phyloP scores from a whole-genome alignment of 1,140 invertebrate species.

The Gonatopus flavifemur region DNA sequence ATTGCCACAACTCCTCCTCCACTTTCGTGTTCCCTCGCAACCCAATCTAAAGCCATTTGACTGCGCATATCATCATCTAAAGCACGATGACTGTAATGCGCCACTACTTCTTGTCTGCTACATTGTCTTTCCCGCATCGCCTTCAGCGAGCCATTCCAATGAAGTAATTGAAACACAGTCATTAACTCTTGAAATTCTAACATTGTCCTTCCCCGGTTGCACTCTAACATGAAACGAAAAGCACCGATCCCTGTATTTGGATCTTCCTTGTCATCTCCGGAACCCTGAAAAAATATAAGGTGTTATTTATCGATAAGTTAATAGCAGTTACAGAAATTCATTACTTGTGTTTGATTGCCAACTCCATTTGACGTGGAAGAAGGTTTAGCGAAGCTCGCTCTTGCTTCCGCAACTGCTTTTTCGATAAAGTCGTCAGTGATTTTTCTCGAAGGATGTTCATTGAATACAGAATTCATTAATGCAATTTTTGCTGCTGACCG shows the following conservation, averaged over 20 bases:
- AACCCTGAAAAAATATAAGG: slow-evolving; percentile 30
- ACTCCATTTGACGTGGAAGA: slow-evolving; percentile 51
- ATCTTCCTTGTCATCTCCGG: slow-evolving; percentile 71
- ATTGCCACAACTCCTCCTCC: slow-evolving; percentile 74
- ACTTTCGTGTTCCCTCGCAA: slow-evolving; percentile 83
- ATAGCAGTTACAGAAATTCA: background rate
- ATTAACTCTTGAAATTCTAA: slow-evolving; percentile 95
- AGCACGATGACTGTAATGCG: slow-evolving; percentile 87
- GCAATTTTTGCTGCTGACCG: slow-evolving; percentile 94
- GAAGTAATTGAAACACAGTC: slow-evolving; percentile 93
- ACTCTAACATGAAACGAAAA: slow-evolving; percentile 93
- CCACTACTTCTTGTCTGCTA: slow-evolving; percentile 92
- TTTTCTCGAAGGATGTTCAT: slow-evolving; percentile 89
- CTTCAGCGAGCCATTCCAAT: slow-evolving; percentile 94
- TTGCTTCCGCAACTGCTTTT: slow-evolving; percentile 86
- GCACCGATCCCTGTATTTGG: slow-evolving; percentile 87
- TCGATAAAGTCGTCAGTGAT: slow-evolving; percentile 94
- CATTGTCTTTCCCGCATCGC: slow-evolving; percentile 91
- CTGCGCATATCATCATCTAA: slow-evolving; percentile 94
- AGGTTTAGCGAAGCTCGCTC: slow-evolving; percentile 62
- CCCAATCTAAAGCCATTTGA: slow-evolving; percentile 95
- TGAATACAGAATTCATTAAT: slow-evolving; percentile 95
- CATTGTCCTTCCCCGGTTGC: slow-evolving; percentile 91
- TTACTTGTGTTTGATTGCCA: slow-evolving; percentile 41
- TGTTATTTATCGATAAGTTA: background rate